Base-by-base conservation (phyloP, 2,888 invertebrate genomes). In the Gymnoscelis rufifasciata region DNA sequence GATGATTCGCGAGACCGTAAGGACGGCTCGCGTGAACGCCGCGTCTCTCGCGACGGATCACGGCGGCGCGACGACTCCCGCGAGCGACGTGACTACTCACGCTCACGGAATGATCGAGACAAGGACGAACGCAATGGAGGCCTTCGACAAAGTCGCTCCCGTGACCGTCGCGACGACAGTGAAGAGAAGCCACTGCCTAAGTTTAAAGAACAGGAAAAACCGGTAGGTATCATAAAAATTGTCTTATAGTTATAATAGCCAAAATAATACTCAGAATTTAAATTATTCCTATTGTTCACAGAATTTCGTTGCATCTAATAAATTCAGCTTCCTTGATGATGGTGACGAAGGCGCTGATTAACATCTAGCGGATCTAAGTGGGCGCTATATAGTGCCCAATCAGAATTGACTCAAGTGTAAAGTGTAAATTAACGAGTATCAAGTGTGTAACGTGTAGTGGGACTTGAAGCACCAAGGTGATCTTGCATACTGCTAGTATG, bases 261-360 rank as follows among this genome's bases (percentile, higher is more conserved):
- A n/a, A n/a, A n/a, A n/a, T n/a, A n/a, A n/a, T n/a, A 19, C 19
- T 19, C 2, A 19, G 3, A 2, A 19, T 3, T 19, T 19, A 3
- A 19, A 19, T 19, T 3, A 3, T 19, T 19, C 19, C 19, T 19
- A n/a, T n/a, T 60, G 60, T 62, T 90, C 89, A 1, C 87, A 93
- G 91, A 92, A 92, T 83, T 92, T 94, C 70, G 91, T 92, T 74
- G 92, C 91, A 70, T 91, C 92, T 70, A 95, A 94, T 78, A 93
- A 93, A 89, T 95, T 92, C 90, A 91, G 91, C 78, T 91, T 91
- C 83, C 84, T 93, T 69, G 91, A 92, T 69, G 92, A 92, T 72
- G 93, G 91, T 63, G 92, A 90, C 70, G 89, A 89, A 64, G 90
- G 78, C 65, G 84, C 83, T 47, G 87, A 88, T 50, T 88, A 87